Evolutionary conservation across 2,797 vertebrate genomes (phyloP).

Genomic region (Enteromius fasciolatus): DNA sequence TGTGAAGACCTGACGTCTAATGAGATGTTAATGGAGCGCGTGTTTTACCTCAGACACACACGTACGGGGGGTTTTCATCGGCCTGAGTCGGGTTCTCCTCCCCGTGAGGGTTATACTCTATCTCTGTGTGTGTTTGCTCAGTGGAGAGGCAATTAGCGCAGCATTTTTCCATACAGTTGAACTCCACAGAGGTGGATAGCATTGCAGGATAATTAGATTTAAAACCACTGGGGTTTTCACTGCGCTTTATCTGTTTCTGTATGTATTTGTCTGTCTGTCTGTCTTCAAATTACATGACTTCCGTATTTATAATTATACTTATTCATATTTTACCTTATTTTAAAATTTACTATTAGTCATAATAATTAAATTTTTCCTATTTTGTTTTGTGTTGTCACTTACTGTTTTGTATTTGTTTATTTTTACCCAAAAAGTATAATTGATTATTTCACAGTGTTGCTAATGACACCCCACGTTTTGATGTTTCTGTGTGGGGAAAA

Average conservation of each 20-base stretch:
- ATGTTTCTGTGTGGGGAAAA: too few species aligned
- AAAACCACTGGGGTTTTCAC: constrained; percentile 5
- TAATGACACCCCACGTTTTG: too few species aligned
- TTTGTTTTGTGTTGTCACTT: not conserved
- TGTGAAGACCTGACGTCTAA: constrained; percentile 22
- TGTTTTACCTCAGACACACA: constrained; percentile 31
- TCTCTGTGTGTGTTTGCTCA: constrained; percentile 49
- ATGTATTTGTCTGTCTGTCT: not conserved
- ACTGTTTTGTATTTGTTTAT: too few species aligned
- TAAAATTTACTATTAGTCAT: not conserved
- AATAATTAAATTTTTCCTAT: not conserved
- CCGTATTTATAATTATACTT: not conserved
- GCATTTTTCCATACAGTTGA: not conserved
- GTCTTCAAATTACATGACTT: not conserved
- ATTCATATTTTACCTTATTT: not conserved
- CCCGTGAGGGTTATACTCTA: constrained; percentile 16
- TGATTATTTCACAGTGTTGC: too few species aligned
- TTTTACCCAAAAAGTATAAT: too few species aligned
- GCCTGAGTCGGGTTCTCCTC: constrained; percentile 39
- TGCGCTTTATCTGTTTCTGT: not conserved
- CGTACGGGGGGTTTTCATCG: not conserved
- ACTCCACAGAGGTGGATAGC: constrained; percentile 3
- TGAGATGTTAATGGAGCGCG: constrained; percentile 43
- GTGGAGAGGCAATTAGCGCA: constrained; percentile 54
- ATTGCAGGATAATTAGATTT: constrained; percentile 39